Conservation (phyloP, 2,888 invertebrate species). For the Apamea crenata region DNA sequence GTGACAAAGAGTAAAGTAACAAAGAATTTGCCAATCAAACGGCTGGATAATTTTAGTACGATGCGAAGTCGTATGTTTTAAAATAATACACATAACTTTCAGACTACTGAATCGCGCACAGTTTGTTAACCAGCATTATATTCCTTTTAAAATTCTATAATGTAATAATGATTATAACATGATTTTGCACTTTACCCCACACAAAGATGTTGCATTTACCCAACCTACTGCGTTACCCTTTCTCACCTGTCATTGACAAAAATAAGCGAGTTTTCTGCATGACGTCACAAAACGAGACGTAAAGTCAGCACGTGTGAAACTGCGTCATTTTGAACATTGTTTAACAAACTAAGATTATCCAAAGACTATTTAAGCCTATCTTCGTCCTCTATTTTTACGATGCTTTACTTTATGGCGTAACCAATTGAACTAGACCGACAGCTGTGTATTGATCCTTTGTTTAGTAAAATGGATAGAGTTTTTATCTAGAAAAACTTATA, state of each 20-base stretch:
- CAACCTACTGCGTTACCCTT: slow-evolving; percentile 20
- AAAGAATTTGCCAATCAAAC: slow-evolving; percentile 11
- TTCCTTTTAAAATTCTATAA: not conserved
- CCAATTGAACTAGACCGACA: slow-evolving; percentile 1
- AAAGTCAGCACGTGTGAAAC: slow-evolving; percentile 58
- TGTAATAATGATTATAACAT: not conserved
- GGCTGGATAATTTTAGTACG: slow-evolving; percentile 19
- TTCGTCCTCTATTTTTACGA: slow-evolving; percentile 39
- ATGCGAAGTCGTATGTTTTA: slow-evolving; percentile 12
- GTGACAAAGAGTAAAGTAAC: slow-evolving; percentile 25
- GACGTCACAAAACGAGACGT: slow-evolving; percentile 49
- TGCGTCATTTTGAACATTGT: slow-evolving; percentile 50
- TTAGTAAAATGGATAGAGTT: not conserved
- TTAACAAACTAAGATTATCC: slow-evolving; percentile 53
- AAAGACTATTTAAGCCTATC: slow-evolving; percentile 31
- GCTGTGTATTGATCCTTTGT: slow-evolving; percentile 14
- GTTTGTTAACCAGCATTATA: slow-evolving; percentile 1
- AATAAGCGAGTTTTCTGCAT: slow-evolving; percentile 57
- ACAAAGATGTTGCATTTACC: slow-evolving; percentile 15
- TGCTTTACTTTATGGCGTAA: slow-evolving; percentile 22
- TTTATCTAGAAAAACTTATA: not conserved
- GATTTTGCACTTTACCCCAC: slow-evolving; percentile 3
- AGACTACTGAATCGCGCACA: not conserved
- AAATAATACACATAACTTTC: slow-evolving; percentile 29
- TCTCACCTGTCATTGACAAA: slow-evolving; percentile 51